Evolutionary conservation across 2,888 invertebrate species (phyloP).

Genomic region (Tribolium freemani): DNA sequence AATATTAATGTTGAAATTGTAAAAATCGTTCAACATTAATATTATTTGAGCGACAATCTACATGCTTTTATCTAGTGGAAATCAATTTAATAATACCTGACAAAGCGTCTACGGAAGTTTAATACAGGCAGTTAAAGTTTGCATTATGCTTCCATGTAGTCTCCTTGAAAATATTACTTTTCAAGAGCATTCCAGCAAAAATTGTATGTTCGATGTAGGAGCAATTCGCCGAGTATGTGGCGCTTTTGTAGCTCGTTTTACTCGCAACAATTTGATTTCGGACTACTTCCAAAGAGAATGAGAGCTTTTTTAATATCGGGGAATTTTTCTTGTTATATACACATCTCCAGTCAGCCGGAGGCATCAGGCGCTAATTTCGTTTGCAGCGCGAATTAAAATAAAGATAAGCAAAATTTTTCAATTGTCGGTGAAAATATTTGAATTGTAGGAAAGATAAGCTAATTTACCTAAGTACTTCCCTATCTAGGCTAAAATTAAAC

Average conservation of each 20-base stretch:
- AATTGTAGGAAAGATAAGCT: not conserved
- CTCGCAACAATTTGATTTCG: not conserved
- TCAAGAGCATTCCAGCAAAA: not conserved
- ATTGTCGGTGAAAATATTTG: no score
- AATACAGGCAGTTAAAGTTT: conserved; percentile 19
- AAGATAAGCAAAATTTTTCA: no score
- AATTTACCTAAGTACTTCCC: not conserved
- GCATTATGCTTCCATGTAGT: not conserved
- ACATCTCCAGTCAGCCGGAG: not conserved
- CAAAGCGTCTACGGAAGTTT: conserved; percentile 29
- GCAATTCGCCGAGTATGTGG: not conserved
- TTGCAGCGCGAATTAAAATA: not conserved
- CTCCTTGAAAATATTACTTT: not conserved
- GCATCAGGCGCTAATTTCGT: not conserved
- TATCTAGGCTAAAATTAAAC: not conserved
- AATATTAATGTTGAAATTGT: conserved; percentile 15
- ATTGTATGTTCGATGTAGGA: not conserved
- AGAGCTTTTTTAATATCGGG: not conserved
- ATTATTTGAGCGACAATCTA: conserved; percentile 24
- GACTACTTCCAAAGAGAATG: not conserved
- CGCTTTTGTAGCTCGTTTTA: not conserved
- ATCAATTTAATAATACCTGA: conserved; percentile 6
- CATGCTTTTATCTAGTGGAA: conserved; percentile 20
- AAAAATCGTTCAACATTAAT: conserved; percentile 6
- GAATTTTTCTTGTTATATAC: not conserved